These are phyloP conservation scores for Synanthedon andrenaeformis DNA, from an alignment of 2,888 invertebrate genomes.

Conservation along the genomic window DNA sequence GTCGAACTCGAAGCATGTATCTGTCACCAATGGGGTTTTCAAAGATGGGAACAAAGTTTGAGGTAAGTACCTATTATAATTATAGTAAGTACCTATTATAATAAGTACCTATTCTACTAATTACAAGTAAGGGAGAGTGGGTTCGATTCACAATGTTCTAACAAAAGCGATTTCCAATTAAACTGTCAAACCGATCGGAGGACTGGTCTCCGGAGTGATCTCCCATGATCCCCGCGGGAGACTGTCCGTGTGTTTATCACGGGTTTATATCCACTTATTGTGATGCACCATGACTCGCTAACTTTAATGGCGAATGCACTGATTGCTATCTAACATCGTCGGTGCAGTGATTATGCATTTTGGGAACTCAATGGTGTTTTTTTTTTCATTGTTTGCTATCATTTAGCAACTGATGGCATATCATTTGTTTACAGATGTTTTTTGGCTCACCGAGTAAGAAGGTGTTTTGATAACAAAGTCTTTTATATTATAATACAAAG, in stretches of 20 bases:
- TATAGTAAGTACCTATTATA: too few relatives aligned
- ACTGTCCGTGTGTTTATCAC: slow-evolving; percentile 10
- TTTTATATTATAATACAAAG: too few relatives aligned
- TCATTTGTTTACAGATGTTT: too few relatives aligned
- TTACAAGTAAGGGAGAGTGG: too few relatives aligned
- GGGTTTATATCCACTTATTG: slow-evolving; percentile 11
- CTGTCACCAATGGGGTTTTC: too few relatives aligned
- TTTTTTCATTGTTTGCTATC: slow-evolving; percentile 16
- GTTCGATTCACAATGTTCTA: too few relatives aligned
- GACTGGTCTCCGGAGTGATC: background rate
- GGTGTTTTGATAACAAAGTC: too few relatives aligned
- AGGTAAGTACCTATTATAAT: too few relatives aligned
- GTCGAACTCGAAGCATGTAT: too few relatives aligned
- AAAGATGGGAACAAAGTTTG: too few relatives aligned
- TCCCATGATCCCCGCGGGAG: slow-evolving; percentile 28
- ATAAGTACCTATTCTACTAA: too few relatives aligned
- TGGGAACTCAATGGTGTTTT: slow-evolving; percentile 19
- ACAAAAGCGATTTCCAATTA: slow-evolving; percentile 31
- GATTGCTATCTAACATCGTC: slow-evolving; percentile 39
- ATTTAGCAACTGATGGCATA: background rate
- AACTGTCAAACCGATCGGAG: slow-evolving; percentile 28
- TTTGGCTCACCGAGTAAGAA: too few relatives aligned
- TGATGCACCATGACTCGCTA: slow-evolving; percentile 29
- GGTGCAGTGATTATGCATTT: slow-evolving; percentile 46
- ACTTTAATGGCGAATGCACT: slow-evolving; percentile 29